Evolutionary conservation across 2,113 vertebrate species (phyloP), one percentile per base, ranked within the genome.

Genomic region (Onychostruthus taczanowskii): DNA sequence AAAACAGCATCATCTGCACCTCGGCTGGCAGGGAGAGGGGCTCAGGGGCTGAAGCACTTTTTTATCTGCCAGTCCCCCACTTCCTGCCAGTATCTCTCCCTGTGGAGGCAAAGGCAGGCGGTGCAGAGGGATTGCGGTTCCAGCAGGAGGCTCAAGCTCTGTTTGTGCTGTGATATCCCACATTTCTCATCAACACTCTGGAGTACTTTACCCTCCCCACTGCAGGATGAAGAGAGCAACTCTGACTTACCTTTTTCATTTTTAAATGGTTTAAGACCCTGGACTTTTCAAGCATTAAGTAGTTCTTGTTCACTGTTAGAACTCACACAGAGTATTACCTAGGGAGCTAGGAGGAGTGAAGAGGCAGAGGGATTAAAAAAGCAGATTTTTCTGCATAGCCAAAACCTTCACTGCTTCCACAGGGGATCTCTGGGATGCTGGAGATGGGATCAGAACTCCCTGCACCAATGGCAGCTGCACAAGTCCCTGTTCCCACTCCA

Each of bases 51-150:
- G n/a, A 35, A 30, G 3, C 16, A 5, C 33, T 33, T 63, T 24
- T n/a, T 10, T 55, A 61, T 31, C 46, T 43, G 28, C 5, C 49
- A 80, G 3, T 6, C 1, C 12, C 78, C 7, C 14, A 9, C 53
- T 66, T 66, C 28, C 55, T 80, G 58, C 59, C 30, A 7, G 3
- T 3, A 6, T 27, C 7, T 52, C 27, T 24, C 30, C 23, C 26
- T 61, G 7, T 14, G 49, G 50, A 69, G 31, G 28, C 18, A 61
- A 68, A 79, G 10, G 18, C 7, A 1, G 24, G 49, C 0, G 0
- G 16, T 43, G n/a, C 39, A 13, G 2, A 30, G 46, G 31, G 39
- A 52, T 16, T 79, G 58, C 7, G 10, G 8, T 33, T 58, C 22
- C 73, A 82, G 37, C 52, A 68, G 49, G 21, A 72, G n/a, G 59